These are phyloP conservation scores for Sinohyriopsis cumingii DNA, from an alignment of 2,888 invertebrate genomes.

Conservation along the genomic window DNA sequence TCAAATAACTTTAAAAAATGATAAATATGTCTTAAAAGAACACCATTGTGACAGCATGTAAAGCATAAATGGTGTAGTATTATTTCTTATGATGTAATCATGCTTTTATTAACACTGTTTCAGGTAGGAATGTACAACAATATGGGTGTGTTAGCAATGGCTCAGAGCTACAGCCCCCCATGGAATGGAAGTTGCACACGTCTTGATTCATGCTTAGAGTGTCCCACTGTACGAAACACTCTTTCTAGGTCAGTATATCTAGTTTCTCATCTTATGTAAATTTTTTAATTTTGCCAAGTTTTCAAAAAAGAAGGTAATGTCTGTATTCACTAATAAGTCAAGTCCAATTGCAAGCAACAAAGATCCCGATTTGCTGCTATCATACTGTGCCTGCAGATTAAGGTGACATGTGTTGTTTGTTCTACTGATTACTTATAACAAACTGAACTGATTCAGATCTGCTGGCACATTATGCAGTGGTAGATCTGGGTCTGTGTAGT, in stretches of 20 bases:
- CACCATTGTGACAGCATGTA: no score
- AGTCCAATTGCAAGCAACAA: not conserved
- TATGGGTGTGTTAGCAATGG: constrained; percentile 22
- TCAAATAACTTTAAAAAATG: no score
- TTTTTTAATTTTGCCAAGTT: not conserved
- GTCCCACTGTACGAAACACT: constrained; percentile 56
- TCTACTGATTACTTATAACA: no score
- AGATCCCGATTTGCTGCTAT: not conserved
- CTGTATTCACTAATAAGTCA: not conserved
- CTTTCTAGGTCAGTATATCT: constrained; percentile 22
- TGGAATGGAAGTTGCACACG: constrained; percentile 62
- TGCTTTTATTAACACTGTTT: not conserved
- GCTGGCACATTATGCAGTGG: no score
- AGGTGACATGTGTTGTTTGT: no score
- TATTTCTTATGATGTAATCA: not conserved
- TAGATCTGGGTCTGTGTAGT: no score
- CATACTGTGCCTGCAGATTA: no score
- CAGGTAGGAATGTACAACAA: constrained; percentile 58
- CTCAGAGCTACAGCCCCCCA: constrained; percentile 27
- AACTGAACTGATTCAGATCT: no score
- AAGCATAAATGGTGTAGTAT: no score
- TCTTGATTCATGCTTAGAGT: constrained; percentile 60
- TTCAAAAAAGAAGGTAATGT: not conserved
- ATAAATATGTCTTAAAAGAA: no score
- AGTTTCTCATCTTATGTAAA: not conserved